phyloP scores from a whole-genome alignment of 2,797 vertebrate genomes.

The Lithobates pipiens region DNA sequence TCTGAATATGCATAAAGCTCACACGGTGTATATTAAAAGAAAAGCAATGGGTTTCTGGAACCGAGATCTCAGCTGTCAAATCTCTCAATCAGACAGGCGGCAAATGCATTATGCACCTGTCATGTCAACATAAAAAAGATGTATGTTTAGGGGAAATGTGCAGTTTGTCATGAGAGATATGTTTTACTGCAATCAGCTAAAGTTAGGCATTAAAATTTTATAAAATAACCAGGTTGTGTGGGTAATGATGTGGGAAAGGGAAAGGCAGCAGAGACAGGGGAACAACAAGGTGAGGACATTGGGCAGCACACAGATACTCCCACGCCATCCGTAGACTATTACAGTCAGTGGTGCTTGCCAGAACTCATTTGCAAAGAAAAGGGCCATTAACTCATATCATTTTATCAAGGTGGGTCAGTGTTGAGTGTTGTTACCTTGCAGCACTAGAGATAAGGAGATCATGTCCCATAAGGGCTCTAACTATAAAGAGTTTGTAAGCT shows the following conservation, averaged over 20 bases:
- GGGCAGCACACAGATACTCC: too few species aligned
- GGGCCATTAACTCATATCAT: too few species aligned
- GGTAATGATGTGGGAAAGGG: neutral
- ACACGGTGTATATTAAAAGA: constrained; percentile 28
- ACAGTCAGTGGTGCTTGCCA: too few species aligned
- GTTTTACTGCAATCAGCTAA: neutral
- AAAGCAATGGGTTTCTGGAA: constrained; percentile 45
- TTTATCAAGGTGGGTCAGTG: too few species aligned
- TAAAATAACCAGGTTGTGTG: neutral
- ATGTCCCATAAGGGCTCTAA: too few species aligned
- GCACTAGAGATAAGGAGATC: too few species aligned
- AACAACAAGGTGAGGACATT: neutral
- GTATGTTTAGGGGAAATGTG: neutral
- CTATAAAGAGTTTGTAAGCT: too few species aligned
- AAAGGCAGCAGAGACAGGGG: neutral
- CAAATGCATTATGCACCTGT: constrained; percentile 46
- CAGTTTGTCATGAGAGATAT: constrained; percentile 1
- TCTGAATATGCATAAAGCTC: constrained; percentile 55
- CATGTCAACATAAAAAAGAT: constrained; percentile 42
- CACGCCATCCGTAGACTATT: too few species aligned
- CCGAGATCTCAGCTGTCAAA: constrained; percentile 16
- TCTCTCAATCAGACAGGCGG: constrained; percentile 30
- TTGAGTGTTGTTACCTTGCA: too few species aligned
- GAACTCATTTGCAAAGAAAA: too few species aligned
- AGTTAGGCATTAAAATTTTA: neutral